Base-by-base conservation (phyloP, 2,113 vertebrate genomes). In the Bufo bufo region DNA sequence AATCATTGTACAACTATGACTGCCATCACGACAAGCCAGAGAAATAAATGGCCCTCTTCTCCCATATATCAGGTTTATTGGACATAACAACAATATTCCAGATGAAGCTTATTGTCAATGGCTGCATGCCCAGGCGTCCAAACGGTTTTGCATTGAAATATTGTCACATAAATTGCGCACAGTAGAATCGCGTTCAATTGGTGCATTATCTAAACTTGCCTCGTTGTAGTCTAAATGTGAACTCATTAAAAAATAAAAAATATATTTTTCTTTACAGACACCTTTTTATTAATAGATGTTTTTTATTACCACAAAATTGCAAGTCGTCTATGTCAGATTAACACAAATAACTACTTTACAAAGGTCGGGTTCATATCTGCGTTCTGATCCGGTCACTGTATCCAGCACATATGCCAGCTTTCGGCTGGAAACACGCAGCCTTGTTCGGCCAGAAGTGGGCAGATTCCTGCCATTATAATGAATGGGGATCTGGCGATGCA, bases 221-320 rank as follows among this genome's bases (percentile, higher is more conserved):
- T 52, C 11, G 0, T 3, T 78, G 77, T 23, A 50, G 77, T 78
- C 77, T 54, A 11, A 77, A 52, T n/a, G 45, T 50, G 74, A 78
- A 56, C 77, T 78, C 77, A 78, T 78, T 78, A 78, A 56, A 78
- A 78, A 78, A 19, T 23, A 54, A 78, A 78, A 78, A 78, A 23
- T 4, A 23, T 4, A 78, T 56, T 78, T 56, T 50, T 54, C 50
- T 78, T 75, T 75, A 75, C 45, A 20, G 72, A 75, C 72, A 75
- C 47, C 45, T 75, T 75, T 61, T 75, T 19, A 75, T 47, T 75
- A 75, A 49, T 75, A 75, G 19, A 75, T 20, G 72, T 49, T 75
- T 75, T 74, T 49, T 75, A 50, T 75, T 50, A 50, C 45, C 47
- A 75, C 16, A 75, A 50, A 50, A 50, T 75, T 50, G 47, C 43